Evolutionary conservation across 2,113 vertebrate genomes (phyloP).

Genomic region (Alosa alosa): DNA sequence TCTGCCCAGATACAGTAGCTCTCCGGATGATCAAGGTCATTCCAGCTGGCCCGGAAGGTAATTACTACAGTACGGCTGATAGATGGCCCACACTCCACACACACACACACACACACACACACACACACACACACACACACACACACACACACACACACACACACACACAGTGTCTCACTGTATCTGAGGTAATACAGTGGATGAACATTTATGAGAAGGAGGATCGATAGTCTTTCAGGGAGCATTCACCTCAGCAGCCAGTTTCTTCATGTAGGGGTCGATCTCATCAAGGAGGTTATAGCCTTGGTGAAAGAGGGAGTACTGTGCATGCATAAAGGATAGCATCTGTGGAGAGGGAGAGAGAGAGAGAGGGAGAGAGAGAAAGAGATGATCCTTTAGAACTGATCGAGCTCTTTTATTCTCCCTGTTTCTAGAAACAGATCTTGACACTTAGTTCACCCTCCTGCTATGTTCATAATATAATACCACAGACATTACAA

Average conservation of each 20-base stretch:
- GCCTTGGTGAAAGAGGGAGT: conserved; percentile 94
- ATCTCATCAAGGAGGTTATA: conserved; percentile 89
- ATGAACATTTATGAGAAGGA: neutral
- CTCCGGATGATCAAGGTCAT: neutral
- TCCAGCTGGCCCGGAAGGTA: neutral
- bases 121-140: conserved; percentile 7
- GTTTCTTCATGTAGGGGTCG: conserved; percentile 94
- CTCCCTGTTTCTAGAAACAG: neutral
- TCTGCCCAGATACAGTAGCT: neutral
- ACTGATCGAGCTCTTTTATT: neutral
- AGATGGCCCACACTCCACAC: neutral
- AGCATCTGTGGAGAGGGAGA: conserved; percentile 79
- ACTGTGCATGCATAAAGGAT: conserved; percentile 97
- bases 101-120: neutral
- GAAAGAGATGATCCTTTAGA: neutral
- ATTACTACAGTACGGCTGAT: neutral
- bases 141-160: neutral
- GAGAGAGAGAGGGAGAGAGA: neutral
- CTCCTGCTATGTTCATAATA: neutral
- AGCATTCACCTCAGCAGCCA: conserved; percentile 85
- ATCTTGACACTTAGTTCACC: neutral
- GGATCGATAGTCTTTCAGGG: neutral
- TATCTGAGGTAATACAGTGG: neutral
- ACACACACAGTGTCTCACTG: neutral
- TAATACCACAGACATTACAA: neutral